These are phyloP conservation scores for Mamestra brassicae DNA, from an alignment of 2,888 invertebrate genomes.

Conservation along the genomic window DNA sequence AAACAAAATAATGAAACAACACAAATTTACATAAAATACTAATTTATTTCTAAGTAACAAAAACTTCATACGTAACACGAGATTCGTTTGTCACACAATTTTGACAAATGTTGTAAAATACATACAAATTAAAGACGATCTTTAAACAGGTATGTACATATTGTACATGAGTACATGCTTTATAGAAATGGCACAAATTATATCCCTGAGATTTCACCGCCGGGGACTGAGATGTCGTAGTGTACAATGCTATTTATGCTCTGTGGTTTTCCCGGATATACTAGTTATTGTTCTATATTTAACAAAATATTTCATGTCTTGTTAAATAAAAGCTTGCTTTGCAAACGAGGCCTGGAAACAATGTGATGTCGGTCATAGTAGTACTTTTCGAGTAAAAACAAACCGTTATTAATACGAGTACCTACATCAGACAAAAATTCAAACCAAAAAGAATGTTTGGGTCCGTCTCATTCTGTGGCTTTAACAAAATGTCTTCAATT, in stretches of 20 bases:
- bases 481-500: slow-evolving; percentile 7
- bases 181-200: slow-evolving; percentile 55
- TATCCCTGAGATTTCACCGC: slow-evolving; percentile 5
- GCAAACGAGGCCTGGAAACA: not conserved
- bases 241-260: not conserved
- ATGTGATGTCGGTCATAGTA: not conserved
- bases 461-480: not conserved
- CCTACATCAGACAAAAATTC: not conserved
- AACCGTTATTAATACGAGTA: no score
- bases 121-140: slow-evolving; percentile 6
- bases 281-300: not conserved
- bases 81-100: slow-evolving; percentile 30
- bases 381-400: not conserved
- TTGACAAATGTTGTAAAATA: slow-evolving; percentile 16
- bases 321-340: not conserved
- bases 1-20: slow-evolving; percentile 23
- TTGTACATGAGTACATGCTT: slow-evolving; percentile 2
- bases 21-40: slow-evolving; percentile 49
- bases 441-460: not conserved
- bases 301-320: not conserved
- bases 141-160: not conserved
- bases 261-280: not conserved
- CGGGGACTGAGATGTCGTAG: not conserved
- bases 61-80: slow-evolving; percentile 43
- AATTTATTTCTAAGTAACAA: slow-evolving; percentile 64